These are phyloP conservation scores for Orbicella faveolata DNA, from an alignment of 64 coral and sea anemone species.

Conservation along the genomic window DNA sequence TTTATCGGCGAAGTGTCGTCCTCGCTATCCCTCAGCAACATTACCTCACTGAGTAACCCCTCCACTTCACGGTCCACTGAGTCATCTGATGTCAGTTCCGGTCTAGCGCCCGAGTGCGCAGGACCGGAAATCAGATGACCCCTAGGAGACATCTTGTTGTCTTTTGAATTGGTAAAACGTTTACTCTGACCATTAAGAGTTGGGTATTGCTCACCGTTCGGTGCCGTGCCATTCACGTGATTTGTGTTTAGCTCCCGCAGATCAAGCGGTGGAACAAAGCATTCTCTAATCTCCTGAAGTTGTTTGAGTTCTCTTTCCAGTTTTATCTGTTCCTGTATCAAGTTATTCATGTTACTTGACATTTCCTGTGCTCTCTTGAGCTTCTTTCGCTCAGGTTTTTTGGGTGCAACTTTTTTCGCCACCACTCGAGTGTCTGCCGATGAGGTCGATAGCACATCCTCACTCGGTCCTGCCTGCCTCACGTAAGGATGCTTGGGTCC, in stretches of 20 bases:
- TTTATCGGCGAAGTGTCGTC: neutral
- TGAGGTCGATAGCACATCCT: constrained; percentile 16
- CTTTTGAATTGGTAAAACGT: neutral
- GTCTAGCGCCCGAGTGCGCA: neutral
- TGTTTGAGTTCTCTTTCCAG: constrained; percentile 56
- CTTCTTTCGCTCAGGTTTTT: constrained; percentile 38
- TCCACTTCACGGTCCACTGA: constrained; percentile 84
- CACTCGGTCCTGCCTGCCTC: neutral
- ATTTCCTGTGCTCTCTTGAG: neutral
- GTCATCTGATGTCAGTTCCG: constrained; percentile 71
- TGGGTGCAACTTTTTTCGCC: neutral
- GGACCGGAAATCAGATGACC: constrained; percentile 29
- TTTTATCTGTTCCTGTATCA: constrained; percentile 44
- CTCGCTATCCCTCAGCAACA: neutral
- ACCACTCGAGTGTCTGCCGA: neutral
- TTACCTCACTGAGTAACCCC: constrained; percentile 58
- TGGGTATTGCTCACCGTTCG: neutral
- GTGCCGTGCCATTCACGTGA: neutral
- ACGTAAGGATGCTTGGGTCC: neutral
- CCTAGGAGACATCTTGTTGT: neutral
- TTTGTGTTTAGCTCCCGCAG: neutral
- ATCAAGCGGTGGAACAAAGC: constrained; percentile 18
- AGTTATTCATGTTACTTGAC: constrained; percentile 6
- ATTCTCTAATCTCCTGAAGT: constrained; percentile 10
- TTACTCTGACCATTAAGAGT: neutral